These are phyloP conservation scores for Trachops cirrhosus DNA, from an alignment of 2,797 vertebrate species.

Conservation along the genomic window DNA sequence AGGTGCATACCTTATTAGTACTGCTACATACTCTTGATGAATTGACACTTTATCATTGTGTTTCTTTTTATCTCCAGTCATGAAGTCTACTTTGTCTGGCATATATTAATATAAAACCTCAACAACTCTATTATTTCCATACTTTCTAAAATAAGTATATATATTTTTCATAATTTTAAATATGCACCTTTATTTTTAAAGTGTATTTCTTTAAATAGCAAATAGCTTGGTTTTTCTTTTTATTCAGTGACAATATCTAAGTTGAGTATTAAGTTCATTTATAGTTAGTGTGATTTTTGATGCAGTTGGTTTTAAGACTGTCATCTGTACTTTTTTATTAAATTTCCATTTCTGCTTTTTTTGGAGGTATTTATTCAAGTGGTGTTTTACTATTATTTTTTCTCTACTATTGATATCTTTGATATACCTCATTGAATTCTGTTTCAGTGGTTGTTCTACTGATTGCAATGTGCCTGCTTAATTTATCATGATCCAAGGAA, in stretches of 20 bases:
- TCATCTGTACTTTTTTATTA: background rate
- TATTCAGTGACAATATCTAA: background rate
- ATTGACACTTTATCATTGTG: background rate
- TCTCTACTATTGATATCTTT: background rate
- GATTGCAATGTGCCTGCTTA: background rate
- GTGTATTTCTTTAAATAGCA: background rate
- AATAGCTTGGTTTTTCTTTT: background rate
- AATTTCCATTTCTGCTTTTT: background rate
- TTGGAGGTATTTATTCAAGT: background rate
- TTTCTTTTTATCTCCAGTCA: background rate
- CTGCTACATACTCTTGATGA: background rate
- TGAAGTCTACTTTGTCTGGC: background rate
- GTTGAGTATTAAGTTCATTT: background rate
- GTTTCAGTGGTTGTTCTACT: background rate
- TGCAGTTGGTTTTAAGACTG: background rate
- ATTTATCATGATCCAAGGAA: background rate
- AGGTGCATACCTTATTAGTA: background rate
- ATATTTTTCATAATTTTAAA: background rate
- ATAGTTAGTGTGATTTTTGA: background rate
- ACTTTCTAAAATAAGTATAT: background rate
- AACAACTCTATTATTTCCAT: background rate
- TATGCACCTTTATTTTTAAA: background rate
- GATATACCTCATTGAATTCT: background rate
- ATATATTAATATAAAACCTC: background rate
- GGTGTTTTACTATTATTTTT: background rate